These are phyloP conservation scores for Hermetia illucens DNA, from an alignment of 1,140 invertebrate species.

Conservation along the genomic window DNA sequence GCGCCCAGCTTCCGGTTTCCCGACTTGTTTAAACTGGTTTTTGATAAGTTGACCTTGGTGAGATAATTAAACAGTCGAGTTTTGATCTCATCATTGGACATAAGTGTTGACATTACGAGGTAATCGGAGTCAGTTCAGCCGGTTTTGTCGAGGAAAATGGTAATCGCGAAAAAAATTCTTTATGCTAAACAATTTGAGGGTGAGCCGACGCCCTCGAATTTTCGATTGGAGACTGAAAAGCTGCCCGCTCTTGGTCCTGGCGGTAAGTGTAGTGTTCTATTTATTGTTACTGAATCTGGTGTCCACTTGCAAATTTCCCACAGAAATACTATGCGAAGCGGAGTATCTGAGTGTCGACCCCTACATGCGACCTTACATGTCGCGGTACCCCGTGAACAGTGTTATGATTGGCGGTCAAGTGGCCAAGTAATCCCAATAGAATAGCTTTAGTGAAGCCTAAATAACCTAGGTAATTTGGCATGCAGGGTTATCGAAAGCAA, in stretches of 20 bases:
- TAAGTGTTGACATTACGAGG: too few species aligned
- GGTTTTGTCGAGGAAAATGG: too few species aligned
- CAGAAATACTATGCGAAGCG: conserved; percentile 49
- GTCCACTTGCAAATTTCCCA: conserved; percentile 12
- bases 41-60: too few species aligned
- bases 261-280: conserved; percentile 14
- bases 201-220: conserved; percentile 44
- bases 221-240: conserved; percentile 47
- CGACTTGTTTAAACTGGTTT: too few species aligned
- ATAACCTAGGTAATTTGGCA: not conserved
- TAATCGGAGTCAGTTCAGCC: too few species aligned
- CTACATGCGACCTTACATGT: conserved; percentile 46
- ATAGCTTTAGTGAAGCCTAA: too few species aligned
- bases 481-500: conserved; percentile 36
- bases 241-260: conserved; percentile 44
- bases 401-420: conserved; percentile 48
- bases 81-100: too few species aligned
- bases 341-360: conserved; percentile 56
- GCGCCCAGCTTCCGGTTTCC: too few species aligned
- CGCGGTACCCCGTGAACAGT: conserved; percentile 33
- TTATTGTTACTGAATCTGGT: not conserved
- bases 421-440: conserved; percentile 41
- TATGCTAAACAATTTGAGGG: conserved; percentile 45
- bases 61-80: too few species aligned
- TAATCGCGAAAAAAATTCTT: conserved; percentile 42